Evolutionary conservation across 2,113 vertebrate genomes (phyloP).

Genomic region (Amazona guildingii): DNA sequence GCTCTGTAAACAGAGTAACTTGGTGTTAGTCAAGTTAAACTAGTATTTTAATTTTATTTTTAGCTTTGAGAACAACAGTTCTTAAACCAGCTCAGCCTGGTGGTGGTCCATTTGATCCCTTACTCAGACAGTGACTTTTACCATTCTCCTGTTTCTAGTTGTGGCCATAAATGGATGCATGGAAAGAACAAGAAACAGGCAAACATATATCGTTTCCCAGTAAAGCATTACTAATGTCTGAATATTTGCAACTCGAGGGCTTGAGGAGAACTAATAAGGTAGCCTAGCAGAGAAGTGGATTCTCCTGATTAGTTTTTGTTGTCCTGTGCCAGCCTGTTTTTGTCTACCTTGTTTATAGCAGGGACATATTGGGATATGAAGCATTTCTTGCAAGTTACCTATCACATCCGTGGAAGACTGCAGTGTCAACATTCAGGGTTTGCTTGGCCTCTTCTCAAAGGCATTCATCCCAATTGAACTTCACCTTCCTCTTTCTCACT

Average conservation of each 20-base stretch:
- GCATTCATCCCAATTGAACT: background rate
- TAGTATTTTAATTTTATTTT: background rate
- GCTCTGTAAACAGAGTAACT: background rate
- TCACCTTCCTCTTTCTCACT: background rate
- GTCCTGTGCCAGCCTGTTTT: background rate
- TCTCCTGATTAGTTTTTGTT: background rate
- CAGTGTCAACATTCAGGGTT: rapidly evolving
- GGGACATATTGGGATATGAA: background rate
- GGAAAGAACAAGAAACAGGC: background rate
- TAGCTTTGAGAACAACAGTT: background rate
- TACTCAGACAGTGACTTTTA: background rate
- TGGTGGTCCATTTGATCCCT: background rate
- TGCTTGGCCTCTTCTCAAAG: background rate
- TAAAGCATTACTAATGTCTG: background rate
- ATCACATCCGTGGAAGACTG: background rate
- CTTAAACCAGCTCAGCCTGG: background rate
- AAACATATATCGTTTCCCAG: background rate
- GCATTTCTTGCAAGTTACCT: background rate
- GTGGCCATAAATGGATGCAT: background rate
- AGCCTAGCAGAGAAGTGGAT: background rate
- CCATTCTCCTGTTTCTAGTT: background rate
- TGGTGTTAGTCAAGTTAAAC: background rate
- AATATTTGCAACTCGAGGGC: background rate
- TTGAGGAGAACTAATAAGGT: background rate
- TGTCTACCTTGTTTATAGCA: background rate